Evolutionary conservation across 1,140 invertebrate species (phyloP).

Genomic region (Sycophila sp.): DNA sequence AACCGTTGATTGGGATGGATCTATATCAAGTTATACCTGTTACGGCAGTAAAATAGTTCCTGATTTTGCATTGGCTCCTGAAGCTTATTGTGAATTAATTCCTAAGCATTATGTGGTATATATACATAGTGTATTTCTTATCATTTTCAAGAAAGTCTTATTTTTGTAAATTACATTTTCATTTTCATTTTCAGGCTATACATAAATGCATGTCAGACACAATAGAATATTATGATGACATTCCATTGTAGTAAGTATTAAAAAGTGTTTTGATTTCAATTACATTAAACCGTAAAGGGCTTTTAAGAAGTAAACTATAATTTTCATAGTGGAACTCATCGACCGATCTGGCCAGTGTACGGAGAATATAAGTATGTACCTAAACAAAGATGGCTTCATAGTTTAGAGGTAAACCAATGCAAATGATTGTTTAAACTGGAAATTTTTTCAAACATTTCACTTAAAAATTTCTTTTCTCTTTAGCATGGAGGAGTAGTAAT

Average conservation of each 20-base stretch:
- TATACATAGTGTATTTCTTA: conserved; percentile 35
- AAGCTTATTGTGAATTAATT: conserved; percentile 70
- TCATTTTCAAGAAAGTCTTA: conserved; percentile 2
- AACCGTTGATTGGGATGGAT: conserved; percentile 77
- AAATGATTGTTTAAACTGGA: neutral
- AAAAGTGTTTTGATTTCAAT: conserved; percentile 3
- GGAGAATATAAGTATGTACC: conserved; percentile 87
- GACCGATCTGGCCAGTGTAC: conserved; percentile 83
- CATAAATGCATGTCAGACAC: conserved; percentile 77
- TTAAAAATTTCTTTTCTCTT: conserved; percentile 44
- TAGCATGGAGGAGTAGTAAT: conserved; percentile 86
- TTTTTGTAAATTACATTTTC: conserved; percentile 14
- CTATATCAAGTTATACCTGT: conserved; percentile 74
- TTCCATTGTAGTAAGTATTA: conserved; percentile 67
- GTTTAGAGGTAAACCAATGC: conserved; percentile 73
- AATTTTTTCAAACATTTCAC: neutral
- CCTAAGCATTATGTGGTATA: conserved; percentile 72
- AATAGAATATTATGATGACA: conserved; percentile 72
- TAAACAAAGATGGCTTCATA: conserved; percentile 85
- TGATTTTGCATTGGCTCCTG: conserved; percentile 62
- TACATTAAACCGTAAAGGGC: too few species aligned
- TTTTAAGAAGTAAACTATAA: too few species aligned
- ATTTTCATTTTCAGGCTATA: conserved; percentile 66
- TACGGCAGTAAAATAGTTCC: conserved; percentile 67
- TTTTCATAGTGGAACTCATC: conserved; percentile 78